Evolutionary conservation across 2,113 vertebrate genomes (phyloP), one percentile per base, ranked within the genome.

Genomic region (Anoura caudifer): DNA sequence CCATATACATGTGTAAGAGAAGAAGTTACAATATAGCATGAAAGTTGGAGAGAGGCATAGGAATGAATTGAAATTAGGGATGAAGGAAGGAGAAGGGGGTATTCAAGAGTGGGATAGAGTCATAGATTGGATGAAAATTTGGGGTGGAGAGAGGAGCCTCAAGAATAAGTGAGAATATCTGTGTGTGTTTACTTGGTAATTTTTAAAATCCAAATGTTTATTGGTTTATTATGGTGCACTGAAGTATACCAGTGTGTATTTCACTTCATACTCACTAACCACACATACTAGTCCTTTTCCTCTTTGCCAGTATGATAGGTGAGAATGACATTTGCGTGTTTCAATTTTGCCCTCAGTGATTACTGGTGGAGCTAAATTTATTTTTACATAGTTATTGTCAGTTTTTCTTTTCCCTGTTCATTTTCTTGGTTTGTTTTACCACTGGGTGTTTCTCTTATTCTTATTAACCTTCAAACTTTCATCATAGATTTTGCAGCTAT

Each of bases 231-330:
- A 61, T 67, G 20, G 14, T 56, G 36, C 31, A 77, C 38, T 15
- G 26, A 63, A 63, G 63, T 17, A 15, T 50, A 33, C 15, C 31
- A 52, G 12, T 56, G 24, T 69, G n/a, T 36, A 52, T 43, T 43
- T 8, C 26, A 67, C 52, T 13, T 28, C 3, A 14, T 45, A 10
- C 43, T 31, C 10, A 11, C 4, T 3, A 11, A 10, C 63, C 50
- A 17, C 15, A 0, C 0, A 11, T 7, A 2, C 69, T 38, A 10
- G 19, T 52, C 61, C 10, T 31, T 45, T 72, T 26, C 16, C 12
- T 76, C n/a, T 38, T 47, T 14, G 28, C 26, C 12, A n/a, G 2
- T 12, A 12, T 47, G 61, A 10, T 26, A 19, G 24, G 24, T n/a
- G n/a, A 41, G 0, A 7, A 31, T 61, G 70, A n/a, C 8, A 20